A percentile compares a stretch with the other conserved stretches of the same genome.
Conservation (phyloP, 64 coral and sea anemone genomes). For the Anthopleura sola region DNA sequence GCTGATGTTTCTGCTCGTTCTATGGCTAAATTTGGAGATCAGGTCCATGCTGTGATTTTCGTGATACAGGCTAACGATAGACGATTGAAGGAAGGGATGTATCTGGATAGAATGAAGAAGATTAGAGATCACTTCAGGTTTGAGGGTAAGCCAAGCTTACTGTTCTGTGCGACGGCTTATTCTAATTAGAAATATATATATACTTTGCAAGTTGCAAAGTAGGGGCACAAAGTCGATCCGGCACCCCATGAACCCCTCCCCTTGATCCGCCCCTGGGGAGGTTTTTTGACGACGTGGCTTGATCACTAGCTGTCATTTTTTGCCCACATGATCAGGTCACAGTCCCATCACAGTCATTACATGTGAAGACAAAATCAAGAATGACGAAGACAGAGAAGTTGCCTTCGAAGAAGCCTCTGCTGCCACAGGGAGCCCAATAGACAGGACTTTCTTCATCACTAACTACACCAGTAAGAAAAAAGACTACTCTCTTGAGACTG, state of each 20-base stretch:
- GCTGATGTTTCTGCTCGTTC: neutral
- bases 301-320: too few species aligned
- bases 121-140: conserved; percentile 52
- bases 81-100: conserved; percentile 41
- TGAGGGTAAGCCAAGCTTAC: conserved; percentile 50
- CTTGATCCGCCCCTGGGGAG: too few species aligned
- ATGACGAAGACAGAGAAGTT: conserved; percentile 30
- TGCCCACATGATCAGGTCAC: conserved; percentile 33
- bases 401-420: conserved; percentile 62
- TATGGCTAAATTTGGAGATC: conserved; percentile 28
- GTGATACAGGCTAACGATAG: conserved; percentile 63
- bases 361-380: conserved; percentile 60
- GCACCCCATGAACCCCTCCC: too few species aligned
- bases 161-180: too few species aligned
- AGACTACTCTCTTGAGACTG: conserved; percentile 30
- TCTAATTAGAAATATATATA: too few species aligned
- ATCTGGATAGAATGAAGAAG: conserved; percentile 32
- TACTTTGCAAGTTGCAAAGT: too few species aligned
- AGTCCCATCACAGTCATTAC: conserved; percentile 77
- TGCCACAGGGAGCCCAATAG: conserved; percentile 63
- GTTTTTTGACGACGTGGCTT: too few species aligned
- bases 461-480: conserved; percentile 58
- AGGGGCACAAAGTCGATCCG: too few species aligned
- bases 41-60: conserved; percentile 62
- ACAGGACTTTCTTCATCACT: conserved; percentile 70